Conservation (phyloP, 2,113 vertebrate species). For the Saguinus midas region DNA sequence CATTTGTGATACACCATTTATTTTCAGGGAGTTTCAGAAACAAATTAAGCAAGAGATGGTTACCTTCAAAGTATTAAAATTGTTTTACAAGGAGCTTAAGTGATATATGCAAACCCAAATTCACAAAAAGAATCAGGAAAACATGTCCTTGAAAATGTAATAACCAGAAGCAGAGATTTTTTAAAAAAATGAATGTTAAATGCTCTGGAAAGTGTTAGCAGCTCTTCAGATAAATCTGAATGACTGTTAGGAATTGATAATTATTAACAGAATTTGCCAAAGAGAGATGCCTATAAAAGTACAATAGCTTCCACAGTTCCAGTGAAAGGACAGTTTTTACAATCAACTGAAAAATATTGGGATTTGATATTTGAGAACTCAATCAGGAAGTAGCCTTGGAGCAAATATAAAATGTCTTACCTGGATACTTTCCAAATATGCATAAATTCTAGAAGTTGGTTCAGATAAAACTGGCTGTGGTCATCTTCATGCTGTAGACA, state of each 20-base stretch:
- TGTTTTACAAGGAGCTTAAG: slow-evolving; percentile 17
- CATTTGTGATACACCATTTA: slow-evolving; percentile 32
- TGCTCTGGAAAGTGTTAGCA: slow-evolving; percentile 47
- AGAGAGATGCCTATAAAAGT: background rate
- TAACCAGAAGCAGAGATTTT: slow-evolving; percentile 4
- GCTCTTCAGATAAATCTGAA: slow-evolving; percentile 33
- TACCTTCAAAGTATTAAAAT: slow-evolving; percentile 52
- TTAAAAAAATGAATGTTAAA: slow-evolving; percentile 50
- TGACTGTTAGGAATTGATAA: slow-evolving; percentile 46
- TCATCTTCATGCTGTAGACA: slow-evolving; percentile 81
- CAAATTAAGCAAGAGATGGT: slow-evolving; percentile 28
- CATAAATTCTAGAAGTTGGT: slow-evolving; percentile 71
- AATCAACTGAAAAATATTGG: slow-evolving; percentile 26
- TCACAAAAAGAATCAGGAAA: slow-evolving; percentile 46
- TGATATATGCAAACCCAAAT: slow-evolving; percentile 3
- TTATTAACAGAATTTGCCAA: slow-evolving; percentile 54
- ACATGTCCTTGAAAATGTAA: background rate
- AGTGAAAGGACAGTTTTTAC: slow-evolving; percentile 9
- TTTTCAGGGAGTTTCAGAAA: slow-evolving; percentile 4
- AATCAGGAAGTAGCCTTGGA: slow-evolving; percentile 13
- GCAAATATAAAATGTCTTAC: slow-evolving; percentile 71
- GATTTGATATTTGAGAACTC: slow-evolving; percentile 30
- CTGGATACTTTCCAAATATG: slow-evolving; percentile 77
- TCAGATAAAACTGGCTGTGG: slow-evolving; percentile 71
- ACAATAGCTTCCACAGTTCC: background rate